These are phyloP conservation scores for Passer domesticus DNA, from an alignment of 2,113 vertebrate species.

Conservation along the genomic window DNA sequence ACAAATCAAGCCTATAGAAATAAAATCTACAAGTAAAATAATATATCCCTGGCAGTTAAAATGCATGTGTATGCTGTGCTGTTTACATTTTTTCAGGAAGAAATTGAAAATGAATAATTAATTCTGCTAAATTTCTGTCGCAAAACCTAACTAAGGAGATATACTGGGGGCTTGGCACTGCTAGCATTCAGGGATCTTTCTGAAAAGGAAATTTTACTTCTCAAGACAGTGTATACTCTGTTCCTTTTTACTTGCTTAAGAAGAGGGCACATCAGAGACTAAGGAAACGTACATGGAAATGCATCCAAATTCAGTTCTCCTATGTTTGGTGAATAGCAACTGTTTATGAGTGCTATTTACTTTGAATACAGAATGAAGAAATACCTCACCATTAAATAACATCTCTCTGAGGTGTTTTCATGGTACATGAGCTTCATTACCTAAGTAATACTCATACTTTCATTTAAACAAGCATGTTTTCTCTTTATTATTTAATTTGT, in stretches of 20 bases:
- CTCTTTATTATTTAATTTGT: background rate
- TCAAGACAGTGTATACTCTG: background rate
- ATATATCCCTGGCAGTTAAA: background rate
- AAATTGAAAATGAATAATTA: background rate
- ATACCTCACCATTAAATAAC: background rate
- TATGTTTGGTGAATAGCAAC: conserved; percentile 31
- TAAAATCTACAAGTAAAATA: background rate
- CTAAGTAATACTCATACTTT: background rate
- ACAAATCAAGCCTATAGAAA: background rate
- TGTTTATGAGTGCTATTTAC: conserved; percentile 45
- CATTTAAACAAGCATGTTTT: background rate
- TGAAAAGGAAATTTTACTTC: background rate
- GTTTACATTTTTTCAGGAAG: background rate
- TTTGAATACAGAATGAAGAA: conserved; percentile 9
- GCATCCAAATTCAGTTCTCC: conserved; percentile 14
- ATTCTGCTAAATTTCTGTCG: background rate
- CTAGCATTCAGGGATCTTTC: background rate
- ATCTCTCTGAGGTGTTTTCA: background rate
- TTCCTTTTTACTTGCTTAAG: background rate
- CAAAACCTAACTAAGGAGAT: background rate
- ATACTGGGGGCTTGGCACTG: background rate
- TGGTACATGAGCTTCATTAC: background rate
- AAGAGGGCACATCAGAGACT: background rate
- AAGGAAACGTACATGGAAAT: conserved; percentile 12
- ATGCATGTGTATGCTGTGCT: background rate